Evolutionary conservation across 2,113 vertebrate genomes (phyloP).

Genomic region (Burhinus oedicnemus): DNA sequence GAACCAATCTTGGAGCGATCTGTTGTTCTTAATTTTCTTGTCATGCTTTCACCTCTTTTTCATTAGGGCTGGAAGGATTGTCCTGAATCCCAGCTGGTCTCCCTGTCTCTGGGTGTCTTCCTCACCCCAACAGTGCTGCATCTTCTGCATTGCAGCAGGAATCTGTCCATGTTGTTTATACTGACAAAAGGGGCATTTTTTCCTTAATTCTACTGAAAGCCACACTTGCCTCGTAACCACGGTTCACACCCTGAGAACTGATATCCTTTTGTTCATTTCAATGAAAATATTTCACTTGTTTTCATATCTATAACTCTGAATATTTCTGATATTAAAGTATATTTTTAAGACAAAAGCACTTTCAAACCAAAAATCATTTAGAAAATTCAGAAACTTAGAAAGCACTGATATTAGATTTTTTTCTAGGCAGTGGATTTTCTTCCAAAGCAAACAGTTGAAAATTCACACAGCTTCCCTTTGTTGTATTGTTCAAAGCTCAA

Average conservation of each 20-base stretch:
- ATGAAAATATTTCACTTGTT: not conserved
- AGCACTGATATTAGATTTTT: not conserved
- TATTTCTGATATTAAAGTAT: not conserved
- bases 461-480: not conserved
- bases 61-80: not conserved
- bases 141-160: not conserved
- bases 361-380: not conserved
- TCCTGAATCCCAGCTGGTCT: not conserved
- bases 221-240: accelerated
- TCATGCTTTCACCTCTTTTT: not conserved
- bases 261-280: not conserved
- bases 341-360: not conserved
- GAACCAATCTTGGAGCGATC: not conserved
- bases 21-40: not conserved
- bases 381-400: not conserved
- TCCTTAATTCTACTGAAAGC: not conserved
- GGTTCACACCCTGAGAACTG: not conserved
- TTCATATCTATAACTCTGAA: not conserved
- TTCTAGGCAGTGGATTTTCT: not conserved
- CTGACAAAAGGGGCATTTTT: not conserved
- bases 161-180: not conserved
- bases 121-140: not conserved
- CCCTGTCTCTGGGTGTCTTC: not conserved
- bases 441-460: not conserved
- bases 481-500: not conserved